phyloP scores from a whole-genome alignment of 2,888 invertebrate genomes.

The Abrostola tripartita region DNA sequence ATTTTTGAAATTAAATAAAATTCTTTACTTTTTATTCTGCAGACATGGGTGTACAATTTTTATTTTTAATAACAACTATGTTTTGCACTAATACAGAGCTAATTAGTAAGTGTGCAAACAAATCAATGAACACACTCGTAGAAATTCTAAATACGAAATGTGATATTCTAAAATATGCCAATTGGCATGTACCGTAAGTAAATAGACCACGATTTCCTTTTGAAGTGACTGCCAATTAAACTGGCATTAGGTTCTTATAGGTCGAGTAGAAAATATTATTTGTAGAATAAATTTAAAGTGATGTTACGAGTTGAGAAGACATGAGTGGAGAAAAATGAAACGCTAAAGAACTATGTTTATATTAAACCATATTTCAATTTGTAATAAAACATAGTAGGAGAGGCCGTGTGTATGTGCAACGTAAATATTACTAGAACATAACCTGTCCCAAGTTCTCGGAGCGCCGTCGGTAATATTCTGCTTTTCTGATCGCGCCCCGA shows the following conservation, averaged over 20 bases:
- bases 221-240: conserved; percentile 41
- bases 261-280: conserved; percentile 16
- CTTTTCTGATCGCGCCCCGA: conserved; percentile 66
- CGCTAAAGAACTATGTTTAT: background rate
- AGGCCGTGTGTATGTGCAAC: conserved; percentile 23
- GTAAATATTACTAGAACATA: conserved; percentile 67
- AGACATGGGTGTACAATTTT: no score
- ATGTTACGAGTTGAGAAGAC: background rate
- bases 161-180: conserved; percentile 17
- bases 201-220: conserved; percentile 21
- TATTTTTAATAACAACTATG: no score
- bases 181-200: conserved; percentile 12
- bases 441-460: conserved; percentile 63
- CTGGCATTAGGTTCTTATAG: conserved; percentile 12
- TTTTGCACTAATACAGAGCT: background rate
- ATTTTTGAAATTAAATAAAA: no score
- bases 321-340: background rate
- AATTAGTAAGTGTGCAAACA: background rate
- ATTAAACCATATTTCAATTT: conserved; percentile 13
- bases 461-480: conserved; percentile 72
- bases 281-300: conserved; percentile 1
- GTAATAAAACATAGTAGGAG: conserved; percentile 11
- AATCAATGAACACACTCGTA: conserved; percentile 15
- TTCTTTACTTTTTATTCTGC: no score
- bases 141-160: conserved; percentile 8